phyloP scores from a whole-genome alignment of 1,140 invertebrate species.

The Caenorhabditis tropicalis region DNA sequence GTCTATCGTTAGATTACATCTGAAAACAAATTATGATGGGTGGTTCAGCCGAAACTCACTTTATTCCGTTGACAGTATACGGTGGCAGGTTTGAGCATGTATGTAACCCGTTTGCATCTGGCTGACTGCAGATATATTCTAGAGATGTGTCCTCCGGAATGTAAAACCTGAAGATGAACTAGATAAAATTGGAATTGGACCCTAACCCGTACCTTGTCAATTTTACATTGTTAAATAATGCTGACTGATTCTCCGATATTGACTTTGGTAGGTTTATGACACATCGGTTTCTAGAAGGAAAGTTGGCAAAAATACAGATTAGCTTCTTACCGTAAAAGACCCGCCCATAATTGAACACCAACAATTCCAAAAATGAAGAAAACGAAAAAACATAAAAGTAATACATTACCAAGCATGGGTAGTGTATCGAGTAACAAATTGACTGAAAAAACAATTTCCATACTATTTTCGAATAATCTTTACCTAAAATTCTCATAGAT shows the following conservation, averaged over 20 bases:
- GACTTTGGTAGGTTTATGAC: constrained; percentile 68
- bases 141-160: constrained; percentile 79
- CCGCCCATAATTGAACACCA: constrained; percentile 98
- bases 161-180: constrained; percentile 74
- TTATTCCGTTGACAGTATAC: constrained; percentile 78
- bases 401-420: constrained; percentile 97
- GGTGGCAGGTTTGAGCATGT: constrained; percentile 86
- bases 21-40: constrained; percentile 44
- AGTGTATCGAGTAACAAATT: constrained; percentile 91
- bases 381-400: constrained; percentile 98
- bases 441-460: constrained; percentile 60
- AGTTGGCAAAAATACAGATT: background rate
- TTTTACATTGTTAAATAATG: constrained; percentile 64
- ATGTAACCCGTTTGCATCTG: constrained; percentile 93
- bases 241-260: constrained; percentile 61
- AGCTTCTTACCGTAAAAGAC: constrained; percentile 76
- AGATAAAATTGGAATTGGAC: too few species aligned
- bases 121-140: constrained; percentile 95
- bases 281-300: constrained; percentile 64
- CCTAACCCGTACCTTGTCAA: constrained; percentile 68
- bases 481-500: constrained; percentile 81
- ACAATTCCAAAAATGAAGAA: constrained; percentile 99
- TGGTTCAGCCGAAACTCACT: constrained; percentile 73
- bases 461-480: background rate
- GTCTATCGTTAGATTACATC: constrained; percentile 69